phyloP scores from a whole-genome alignment of 2,113 vertebrate species.

The Dasyornis broadbenti region DNA sequence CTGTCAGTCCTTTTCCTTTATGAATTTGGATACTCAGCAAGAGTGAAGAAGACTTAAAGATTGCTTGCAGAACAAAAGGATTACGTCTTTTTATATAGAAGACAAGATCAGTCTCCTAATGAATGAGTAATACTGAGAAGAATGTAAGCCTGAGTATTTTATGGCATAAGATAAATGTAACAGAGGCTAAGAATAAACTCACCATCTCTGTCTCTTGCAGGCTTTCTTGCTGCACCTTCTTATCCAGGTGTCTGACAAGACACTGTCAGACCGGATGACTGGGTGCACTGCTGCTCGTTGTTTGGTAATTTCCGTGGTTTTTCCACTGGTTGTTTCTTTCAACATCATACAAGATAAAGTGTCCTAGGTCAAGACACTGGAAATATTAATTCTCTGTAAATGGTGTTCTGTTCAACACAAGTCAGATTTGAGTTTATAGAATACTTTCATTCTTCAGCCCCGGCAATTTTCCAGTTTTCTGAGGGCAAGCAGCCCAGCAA shows the following conservation, averaged over 20 bases:
- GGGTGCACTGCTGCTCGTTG: not conserved
- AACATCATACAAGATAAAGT: not conserved
- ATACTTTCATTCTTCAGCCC: not conserved
- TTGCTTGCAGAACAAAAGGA: not conserved
- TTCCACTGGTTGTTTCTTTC: not conserved
- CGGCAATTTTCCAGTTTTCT: constrained; percentile 13
- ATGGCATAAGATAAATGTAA: not conserved
- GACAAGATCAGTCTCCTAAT: not conserved
- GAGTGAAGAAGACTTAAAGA: not conserved
- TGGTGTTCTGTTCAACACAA: constrained; percentile 18
- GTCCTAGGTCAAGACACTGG: not conserved
- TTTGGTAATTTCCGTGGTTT: not conserved
- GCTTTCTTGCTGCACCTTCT: not conserved
- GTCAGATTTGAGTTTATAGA: not conserved
- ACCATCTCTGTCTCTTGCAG: not conserved
- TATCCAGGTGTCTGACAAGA: not conserved
- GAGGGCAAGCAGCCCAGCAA: constrained; percentile 38
- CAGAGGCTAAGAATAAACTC: not conserved
- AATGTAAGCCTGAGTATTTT: not conserved
- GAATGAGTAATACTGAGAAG: not conserved
- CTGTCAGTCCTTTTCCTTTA: not conserved
- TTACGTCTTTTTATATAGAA: not conserved
- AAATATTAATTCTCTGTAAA: not conserved
- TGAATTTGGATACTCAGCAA: not conserved
- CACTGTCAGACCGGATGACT: not conserved